phyloP scores from a whole-genome alignment of 2,113 vertebrate genomes.

The Pseudopodoces humilis region DNA sequence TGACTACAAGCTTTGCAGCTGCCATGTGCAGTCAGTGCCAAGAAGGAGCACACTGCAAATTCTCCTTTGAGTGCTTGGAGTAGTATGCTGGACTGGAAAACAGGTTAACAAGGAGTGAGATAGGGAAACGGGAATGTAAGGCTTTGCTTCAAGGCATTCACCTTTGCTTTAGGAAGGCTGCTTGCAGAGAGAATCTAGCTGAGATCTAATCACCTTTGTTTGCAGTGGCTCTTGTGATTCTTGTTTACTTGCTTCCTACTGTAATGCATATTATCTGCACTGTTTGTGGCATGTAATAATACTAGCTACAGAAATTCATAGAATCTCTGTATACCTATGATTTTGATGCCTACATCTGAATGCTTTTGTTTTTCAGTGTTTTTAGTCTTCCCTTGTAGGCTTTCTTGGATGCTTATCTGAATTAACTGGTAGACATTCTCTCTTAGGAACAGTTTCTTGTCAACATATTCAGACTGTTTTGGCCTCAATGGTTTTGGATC shows the following conservation, averaged over 20 bases:
- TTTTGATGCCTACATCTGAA: neutral
- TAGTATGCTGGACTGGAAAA: neutral
- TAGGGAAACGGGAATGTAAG: neutral
- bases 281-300: neutral
- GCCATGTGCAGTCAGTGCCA: constrained; percentile 47
- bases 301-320: neutral
- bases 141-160: neutral
- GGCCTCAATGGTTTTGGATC: neutral
- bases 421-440: neutral
- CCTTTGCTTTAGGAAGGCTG: constrained; percentile 9
- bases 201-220: constrained; percentile 36
- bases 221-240: neutral
- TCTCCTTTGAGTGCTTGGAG: constrained; percentile 37
- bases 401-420: neutral
- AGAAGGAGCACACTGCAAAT: constrained; percentile 48
- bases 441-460: neutral
- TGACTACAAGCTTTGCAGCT: constrained; percentile 70
- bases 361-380: neutral
- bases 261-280: neutral
- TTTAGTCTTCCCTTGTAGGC: neutral
- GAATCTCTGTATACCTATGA: neutral
- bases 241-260: constrained; percentile 5
- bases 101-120: constrained; percentile 4
- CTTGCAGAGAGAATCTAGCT: constrained; percentile 31
- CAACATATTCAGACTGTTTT: neutral